These are phyloP conservation scores for Melinaea menophilus DNA, from an alignment of 2,888 invertebrate genomes.

Conservation along the genomic window DNA sequence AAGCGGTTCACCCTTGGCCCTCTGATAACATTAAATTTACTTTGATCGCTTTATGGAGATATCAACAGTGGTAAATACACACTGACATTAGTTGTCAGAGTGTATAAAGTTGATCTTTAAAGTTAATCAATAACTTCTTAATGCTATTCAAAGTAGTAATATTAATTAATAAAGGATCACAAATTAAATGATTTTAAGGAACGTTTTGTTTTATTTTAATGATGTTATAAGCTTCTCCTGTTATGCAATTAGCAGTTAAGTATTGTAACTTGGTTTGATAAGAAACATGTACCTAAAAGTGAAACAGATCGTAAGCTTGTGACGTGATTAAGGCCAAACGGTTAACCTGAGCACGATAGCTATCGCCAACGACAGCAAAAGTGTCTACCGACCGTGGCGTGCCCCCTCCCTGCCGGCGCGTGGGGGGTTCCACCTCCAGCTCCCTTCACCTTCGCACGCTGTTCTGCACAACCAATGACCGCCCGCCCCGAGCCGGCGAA, in stretches of 20 bases:
- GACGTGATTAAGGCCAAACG: constrained; percentile 55
- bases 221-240: no score
- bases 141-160: no score
- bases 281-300: neutral
- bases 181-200: no score
- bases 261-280: no score
- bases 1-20: constrained; percentile 3
- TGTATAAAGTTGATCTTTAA: no score
- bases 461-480: constrained; percentile 66
- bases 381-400: constrained; percentile 74
- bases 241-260: no score
- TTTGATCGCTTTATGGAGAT: neutral
- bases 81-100: no score
- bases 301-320: constrained; percentile 25
- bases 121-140: no score
- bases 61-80: neutral
- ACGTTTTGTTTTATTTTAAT: no score
- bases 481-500: constrained; percentile 76
- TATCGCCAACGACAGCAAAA: constrained; percentile 72
- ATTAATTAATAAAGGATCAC: no score
- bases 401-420: constrained; percentile 53
- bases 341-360: constrained; percentile 55
- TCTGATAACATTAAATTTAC: constrained; percentile 1
- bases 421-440: constrained; percentile 72
- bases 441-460: constrained; percentile 51